Conservation (phyloP, 1,140 invertebrate species). For the Drosophila navojoa region DNA sequence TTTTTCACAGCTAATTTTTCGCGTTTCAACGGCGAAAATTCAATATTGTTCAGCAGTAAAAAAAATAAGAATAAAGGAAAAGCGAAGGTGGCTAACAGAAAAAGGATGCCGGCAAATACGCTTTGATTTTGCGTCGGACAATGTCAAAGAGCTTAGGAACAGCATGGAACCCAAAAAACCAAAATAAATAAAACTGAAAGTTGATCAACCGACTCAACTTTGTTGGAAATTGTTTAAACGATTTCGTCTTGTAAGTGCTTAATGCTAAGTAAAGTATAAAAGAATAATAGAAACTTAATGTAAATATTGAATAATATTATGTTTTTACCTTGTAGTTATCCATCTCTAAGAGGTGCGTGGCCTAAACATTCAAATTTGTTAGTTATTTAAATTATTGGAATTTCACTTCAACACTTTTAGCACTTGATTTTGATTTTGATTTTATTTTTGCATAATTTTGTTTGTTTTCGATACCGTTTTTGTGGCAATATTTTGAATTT, state of each 20-base stretch:
- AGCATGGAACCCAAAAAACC: not conserved
- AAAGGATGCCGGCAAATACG: conserved; percentile 13
- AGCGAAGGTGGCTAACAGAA: not conserved
- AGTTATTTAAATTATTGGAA: conserved; percentile 17
- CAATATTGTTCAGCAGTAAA: conserved; percentile 15
- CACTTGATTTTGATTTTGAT: not conserved
- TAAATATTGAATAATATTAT: conserved; percentile 2
- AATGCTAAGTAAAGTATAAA: conserved; percentile 1
- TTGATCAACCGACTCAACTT: conserved; percentile 18
- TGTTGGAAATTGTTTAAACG: conserved; percentile 2
- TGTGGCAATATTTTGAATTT: conserved; percentile 8
- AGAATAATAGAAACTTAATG: not conserved
- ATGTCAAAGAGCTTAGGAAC: conserved; percentile 5
- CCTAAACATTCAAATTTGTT: conserved; percentile 61
- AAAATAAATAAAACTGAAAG: not conserved
- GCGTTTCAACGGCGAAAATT: conserved; percentile 7
- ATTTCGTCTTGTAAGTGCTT: not conserved
- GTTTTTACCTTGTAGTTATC: conserved; percentile 71
- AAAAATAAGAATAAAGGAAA: not conserved
- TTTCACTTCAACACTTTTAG: conserved; percentile 14
- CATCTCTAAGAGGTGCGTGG: conserved; percentile 65
- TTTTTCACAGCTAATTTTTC: conserved; percentile 25
- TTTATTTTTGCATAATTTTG: too few species aligned
- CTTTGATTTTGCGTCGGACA: conserved; percentile 15
- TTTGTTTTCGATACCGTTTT: conserved; percentile 12